Percentiles rank a stretch among this genome's conserved stretches.
These are phyloP conservation scores for Sipha maydis DNA, from an alignment of 2,888 invertebrate genomes.

Conservation along the genomic window DNA sequence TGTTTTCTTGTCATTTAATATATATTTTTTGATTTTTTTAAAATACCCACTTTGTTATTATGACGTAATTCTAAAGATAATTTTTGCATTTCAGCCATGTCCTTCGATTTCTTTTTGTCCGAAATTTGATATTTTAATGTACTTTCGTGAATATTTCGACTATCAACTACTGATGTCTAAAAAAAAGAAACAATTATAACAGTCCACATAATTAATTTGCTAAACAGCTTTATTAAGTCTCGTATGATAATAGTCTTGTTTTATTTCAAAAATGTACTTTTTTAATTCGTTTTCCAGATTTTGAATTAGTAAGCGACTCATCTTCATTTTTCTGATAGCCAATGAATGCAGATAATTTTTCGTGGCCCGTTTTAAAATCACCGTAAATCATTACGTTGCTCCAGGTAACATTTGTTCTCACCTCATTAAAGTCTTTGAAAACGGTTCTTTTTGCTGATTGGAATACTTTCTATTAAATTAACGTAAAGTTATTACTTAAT, in stretches of 20 bases:
- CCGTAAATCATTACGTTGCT: slow-evolving; percentile 44
- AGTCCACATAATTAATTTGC: no score
- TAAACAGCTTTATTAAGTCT: no score
- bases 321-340: background rate
- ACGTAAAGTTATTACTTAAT: background rate
- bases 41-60: background rate
- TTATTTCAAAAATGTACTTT: background rate
- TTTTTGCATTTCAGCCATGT: no score
- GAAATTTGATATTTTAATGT: no score
- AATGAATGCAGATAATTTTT: slow-evolving; percentile 5
- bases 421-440: background rate
- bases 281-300: background rate
- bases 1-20: no score
- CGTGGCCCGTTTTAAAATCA: background rate
- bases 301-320: background rate
- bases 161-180: background rate
- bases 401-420: background rate
- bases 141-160: background rate
- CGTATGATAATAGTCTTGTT: background rate
- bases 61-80: background rate
- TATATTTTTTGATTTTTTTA: background rate
- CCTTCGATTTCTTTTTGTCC: background rate
- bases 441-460: background rate
- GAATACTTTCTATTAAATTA: background rate
- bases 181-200: background rate